Percentiles rank a stretch among this genome's conserved stretches.
Evolutionary conservation across 2,113 vertebrate genomes (phyloP).

Genomic region (Mystacornis crossleyi): DNA sequence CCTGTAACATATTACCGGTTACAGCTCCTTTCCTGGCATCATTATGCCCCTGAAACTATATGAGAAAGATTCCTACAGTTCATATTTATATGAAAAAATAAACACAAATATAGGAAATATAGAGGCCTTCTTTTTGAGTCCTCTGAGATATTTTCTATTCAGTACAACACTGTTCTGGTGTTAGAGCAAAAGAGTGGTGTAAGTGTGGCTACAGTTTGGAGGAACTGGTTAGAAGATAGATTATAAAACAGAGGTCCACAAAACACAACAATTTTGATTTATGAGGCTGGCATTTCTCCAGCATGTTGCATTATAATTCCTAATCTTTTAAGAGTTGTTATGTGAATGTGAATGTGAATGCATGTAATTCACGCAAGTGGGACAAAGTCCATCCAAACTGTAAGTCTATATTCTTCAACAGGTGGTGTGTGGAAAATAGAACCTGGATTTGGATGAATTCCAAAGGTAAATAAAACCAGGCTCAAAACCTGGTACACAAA

Average conservation of each 20-base stretch:
- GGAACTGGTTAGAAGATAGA: background rate
- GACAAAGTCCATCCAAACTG: background rate
- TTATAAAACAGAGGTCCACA: background rate
- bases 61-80: background rate
- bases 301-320: background rate
- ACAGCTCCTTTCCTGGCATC: background rate
- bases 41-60: background rate
- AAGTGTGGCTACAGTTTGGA: background rate
- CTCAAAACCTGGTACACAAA: background rate
- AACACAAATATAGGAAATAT: background rate
- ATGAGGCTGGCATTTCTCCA: background rate
- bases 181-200: background rate
- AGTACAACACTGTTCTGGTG: background rate
- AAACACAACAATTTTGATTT: background rate
- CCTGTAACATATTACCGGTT: background rate
- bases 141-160: background rate
- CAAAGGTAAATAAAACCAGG: background rate
- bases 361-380: background rate
- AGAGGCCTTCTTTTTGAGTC: background rate
- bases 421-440: background rate
- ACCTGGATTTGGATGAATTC: accelerated
- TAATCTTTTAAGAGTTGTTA: background rate
- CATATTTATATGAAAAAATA: background rate
- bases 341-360: background rate
- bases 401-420: background rate